Evolutionary conservation across 2,797 vertebrate genomes (phyloP).

Genomic region (Macropus fuliginosus): DNA sequence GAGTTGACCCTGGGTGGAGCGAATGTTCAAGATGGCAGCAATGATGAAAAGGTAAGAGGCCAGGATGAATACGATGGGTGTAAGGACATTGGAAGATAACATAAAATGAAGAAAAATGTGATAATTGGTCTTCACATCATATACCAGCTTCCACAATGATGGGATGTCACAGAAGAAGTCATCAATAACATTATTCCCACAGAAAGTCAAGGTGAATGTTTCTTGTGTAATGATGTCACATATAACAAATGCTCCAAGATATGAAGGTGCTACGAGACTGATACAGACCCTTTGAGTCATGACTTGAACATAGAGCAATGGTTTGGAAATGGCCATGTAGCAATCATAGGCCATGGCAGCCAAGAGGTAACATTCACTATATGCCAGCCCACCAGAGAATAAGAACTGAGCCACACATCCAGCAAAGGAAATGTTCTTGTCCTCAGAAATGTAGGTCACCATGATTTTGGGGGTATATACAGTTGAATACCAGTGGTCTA

Average conservation of each 20-base stretch:
- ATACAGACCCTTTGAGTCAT: slow-evolving; percentile 51
- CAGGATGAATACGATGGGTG: slow-evolving; percentile 37
- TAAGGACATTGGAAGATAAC: slow-evolving; percentile 53
- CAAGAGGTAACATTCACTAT: slow-evolving; percentile 68
- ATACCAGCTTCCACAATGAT: slow-evolving; percentile 64
- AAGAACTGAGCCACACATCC: slow-evolving; percentile 71
- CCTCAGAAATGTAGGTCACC: slow-evolving; percentile 41
- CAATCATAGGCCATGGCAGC: slow-evolving; percentile 71
- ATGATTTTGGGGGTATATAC: slow-evolving; percentile 62
- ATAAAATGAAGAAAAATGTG: slow-evolving; percentile 50
- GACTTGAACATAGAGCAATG: slow-evolving; percentile 53
- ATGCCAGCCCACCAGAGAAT: slow-evolving; percentile 59
- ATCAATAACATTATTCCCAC: slow-evolving; percentile 63
- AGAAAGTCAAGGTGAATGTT: slow-evolving; percentile 61
- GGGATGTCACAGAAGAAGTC: slow-evolving; percentile 74
- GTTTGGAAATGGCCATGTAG: slow-evolving; percentile 71
- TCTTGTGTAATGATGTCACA: slow-evolving; percentile 49
- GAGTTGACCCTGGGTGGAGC: slow-evolving; percentile 40
- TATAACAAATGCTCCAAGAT: slow-evolving; percentile 43
- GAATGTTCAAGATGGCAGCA: slow-evolving; percentile 57
- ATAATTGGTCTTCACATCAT: slow-evolving; percentile 33
- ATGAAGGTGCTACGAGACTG: slow-evolving; percentile 27
- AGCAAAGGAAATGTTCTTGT: slow-evolving; percentile 63
- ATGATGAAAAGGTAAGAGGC: slow-evolving; percentile 75
- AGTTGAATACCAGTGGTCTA: slow-evolving; percentile 62